Base-by-base conservation (phyloP, 2,797 vertebrate species). In the Xenentodon cancila region DNA sequence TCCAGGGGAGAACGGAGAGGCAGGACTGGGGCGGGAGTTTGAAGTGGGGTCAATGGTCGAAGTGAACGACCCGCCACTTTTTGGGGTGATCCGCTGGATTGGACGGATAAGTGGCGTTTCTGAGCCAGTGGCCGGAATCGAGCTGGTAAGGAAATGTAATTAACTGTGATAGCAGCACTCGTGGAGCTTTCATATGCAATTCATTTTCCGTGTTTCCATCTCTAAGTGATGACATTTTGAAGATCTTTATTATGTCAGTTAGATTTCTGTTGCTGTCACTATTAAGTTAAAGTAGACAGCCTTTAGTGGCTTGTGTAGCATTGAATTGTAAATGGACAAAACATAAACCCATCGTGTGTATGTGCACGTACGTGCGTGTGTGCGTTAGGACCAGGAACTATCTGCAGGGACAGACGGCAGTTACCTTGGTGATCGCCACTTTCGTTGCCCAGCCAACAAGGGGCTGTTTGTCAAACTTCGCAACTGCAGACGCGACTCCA, bases 31-130 rank as follows among this genome's bases (percentile, higher is more conserved):
- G 17, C 58, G 52, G 2, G 73, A 73, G 51, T 64, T 93, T 65
- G 95, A 95, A 62, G 88, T 94, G 27, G 94, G 93, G 6, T 95
- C 93, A 0, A 92, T 96, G 94, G 94, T 96, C 0, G 94, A 95
- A 49, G 93, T 96, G 37, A 93, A 95, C 13, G 90, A 95, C 9
- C 94, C 95, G 0, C 94, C 94, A 0, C 87, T 94, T 2, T 95
- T 89, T 3, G 95, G 95, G 3, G 94, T 96, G 4, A 94, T 96
- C 20, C 92, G 91, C 59, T 96, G 94, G 94, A 93, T 95, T 2
- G 94, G 94, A 19, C 73, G 77, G 17, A 91, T 93, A 46, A 57
- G 34, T 0, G 90, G 91, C 8, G 56, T 91, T 22, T 1, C 68
- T 0, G 93, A 94, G 30, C 56, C 43, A 0, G 91, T 96, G 52